Conservation (phyloP, 1,140 invertebrate genomes). For the Archivesica marissinica region DNA sequence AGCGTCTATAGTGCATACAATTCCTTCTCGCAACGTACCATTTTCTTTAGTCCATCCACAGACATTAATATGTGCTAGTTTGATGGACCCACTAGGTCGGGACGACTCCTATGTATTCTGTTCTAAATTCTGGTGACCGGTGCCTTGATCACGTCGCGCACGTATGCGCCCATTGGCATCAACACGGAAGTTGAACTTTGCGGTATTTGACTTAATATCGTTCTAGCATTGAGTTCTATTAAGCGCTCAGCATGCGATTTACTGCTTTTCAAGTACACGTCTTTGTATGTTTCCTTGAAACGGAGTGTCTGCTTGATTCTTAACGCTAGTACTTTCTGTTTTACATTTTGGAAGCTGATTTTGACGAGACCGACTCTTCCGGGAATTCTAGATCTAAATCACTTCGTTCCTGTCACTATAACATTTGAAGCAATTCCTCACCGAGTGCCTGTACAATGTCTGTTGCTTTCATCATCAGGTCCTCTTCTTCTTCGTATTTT, state of each 20-base stretch:
- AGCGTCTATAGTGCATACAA: constrained; percentile 13
- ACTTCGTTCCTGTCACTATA: not conserved
- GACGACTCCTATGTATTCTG: constrained; percentile 10
- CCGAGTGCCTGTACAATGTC: not conserved
- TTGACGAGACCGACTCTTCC: constrained; percentile 21
- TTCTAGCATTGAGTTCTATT: constrained; percentile 39
- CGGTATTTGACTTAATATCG: constrained; percentile 39
- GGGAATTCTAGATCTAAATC: not conserved
- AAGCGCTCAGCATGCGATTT: constrained; percentile 49
- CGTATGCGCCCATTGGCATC: constrained; percentile 39
- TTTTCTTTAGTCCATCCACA: constrained; percentile 54
- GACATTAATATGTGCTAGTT: constrained; percentile 43
- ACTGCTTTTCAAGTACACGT: constrained; percentile 27
- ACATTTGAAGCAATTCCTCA: not conserved
- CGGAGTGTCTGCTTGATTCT: constrained; percentile 29
- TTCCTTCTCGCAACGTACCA: constrained; percentile 10
- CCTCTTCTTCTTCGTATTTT: not conserved
- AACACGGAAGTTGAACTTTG: constrained; percentile 42
- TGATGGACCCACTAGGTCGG: constrained; percentile 25
- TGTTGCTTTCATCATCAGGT: not conserved
- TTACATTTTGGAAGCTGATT: not conserved
- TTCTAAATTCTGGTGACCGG: not conserved
- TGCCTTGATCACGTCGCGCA: not conserved
- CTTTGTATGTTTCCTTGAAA: not conserved
- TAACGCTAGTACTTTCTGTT: constrained; percentile 19